These are phyloP conservation scores for Drosophila ohnishii DNA, from an alignment of 1,140 invertebrate genomes.

Conservation along the genomic window DNA sequence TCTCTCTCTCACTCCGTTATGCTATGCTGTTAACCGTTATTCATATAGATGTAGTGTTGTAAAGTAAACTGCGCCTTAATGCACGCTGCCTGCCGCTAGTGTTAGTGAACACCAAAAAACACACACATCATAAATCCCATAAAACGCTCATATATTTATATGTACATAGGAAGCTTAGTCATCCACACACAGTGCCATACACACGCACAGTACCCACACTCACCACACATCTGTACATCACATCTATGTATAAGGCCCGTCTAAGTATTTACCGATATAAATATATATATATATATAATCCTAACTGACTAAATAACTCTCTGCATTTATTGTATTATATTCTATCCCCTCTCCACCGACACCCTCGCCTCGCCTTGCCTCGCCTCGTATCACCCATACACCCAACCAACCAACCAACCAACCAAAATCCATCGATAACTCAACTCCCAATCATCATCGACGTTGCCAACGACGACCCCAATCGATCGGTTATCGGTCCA, in stretches of 20 bases:
- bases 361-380: conserved; percentile 40
- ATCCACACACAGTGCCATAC: conserved; percentile 9
- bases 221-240: conserved; percentile 36
- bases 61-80: conserved; percentile 16
- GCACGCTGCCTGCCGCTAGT: conserved; percentile 38
- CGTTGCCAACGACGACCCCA: conserved; percentile 67
- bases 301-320: conserved; percentile 74
- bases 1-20: background rate
- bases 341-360: conserved; percentile 57
- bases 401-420: conserved; percentile 42
- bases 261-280: conserved; percentile 22
- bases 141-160: background rate
- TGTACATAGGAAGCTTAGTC: background rate
- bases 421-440: conserved; percentile 26
- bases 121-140: conserved; percentile 9
- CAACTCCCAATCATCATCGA: conserved; percentile 57
- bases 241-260: conserved; percentile 19
- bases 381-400: conserved; percentile 48
- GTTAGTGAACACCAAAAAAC: conserved; percentile 10
- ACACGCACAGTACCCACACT: conserved; percentile 21
- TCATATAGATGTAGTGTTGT: conserved; percentile 31
- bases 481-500: conserved; percentile 34
- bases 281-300: conserved; percentile 35
- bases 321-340: conserved; percentile 81
- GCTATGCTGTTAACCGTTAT: conserved; percentile 2